Evolutionary conservation across 2,113 vertebrate species (phyloP).

Genomic region (Dasyornis broadbenti): DNA sequence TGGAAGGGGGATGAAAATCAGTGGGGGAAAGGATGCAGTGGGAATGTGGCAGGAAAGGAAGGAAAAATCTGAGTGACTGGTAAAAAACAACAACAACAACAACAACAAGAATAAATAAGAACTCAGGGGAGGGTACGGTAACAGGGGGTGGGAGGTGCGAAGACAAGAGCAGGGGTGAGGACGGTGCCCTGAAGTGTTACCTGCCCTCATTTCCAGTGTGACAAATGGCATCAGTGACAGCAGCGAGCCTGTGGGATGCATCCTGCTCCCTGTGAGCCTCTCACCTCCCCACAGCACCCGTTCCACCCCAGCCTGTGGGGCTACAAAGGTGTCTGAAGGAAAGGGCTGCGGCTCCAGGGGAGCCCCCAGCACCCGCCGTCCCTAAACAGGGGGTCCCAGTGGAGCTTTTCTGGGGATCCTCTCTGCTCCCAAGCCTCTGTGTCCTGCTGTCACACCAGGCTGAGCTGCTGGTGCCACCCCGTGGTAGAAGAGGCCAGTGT

Average conservation of each 20-base stretch:
- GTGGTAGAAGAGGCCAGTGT: neutral
- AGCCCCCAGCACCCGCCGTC: neutral
- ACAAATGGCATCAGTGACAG: neutral
- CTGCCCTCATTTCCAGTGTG: neutral
- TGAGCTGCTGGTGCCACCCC: constrained; percentile 13
- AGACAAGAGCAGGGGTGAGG: neutral
- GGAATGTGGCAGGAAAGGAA: neutral
- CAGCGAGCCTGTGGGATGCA: neutral
- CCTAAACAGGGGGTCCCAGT: fast-evolving
- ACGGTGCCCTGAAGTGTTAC: neutral
- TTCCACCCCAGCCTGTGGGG: neutral
- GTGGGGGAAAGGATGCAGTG: neutral
- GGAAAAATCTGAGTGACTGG: neutral
- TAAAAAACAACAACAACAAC: neutral
- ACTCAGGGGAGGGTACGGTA: fast-evolving
- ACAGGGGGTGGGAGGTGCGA: neutral
- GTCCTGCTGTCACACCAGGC: neutral
- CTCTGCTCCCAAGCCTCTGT: fast-evolving
- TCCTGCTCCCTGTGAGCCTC: neutral
- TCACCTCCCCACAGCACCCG: neutral
- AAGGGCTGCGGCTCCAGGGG: neutral
- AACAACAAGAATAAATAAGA: neutral
- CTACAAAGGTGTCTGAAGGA: neutral
- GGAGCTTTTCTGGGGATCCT: neutral
- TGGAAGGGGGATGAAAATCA: neutral